Base-by-base conservation (phyloP, 2,113 vertebrate genomes). In the Xyliphius kryptos region DNA sequence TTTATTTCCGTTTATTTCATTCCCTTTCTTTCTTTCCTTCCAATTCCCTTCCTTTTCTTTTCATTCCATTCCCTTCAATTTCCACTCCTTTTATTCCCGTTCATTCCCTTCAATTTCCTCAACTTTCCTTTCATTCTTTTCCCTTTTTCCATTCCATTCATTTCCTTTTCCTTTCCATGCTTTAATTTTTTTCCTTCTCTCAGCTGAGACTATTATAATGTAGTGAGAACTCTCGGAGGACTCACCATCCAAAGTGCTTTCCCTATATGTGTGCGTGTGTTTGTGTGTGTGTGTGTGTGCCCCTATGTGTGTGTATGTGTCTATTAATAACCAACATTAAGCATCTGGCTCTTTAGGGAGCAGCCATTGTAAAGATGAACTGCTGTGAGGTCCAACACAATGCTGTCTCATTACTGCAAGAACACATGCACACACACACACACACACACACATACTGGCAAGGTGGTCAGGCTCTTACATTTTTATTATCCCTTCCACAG, bases 291-390 rank as follows among this genome's bases (percentile, higher is more conserved):
- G 26, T 61, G 48, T 46, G 37, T 41, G 20, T 48, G 36, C 32
- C 41, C 9, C 40, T 43, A 11, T 52, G 53, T 57, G 26, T 19
- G 52, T 13, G 38, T 65, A 40, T 40, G 14, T 69, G 58, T 70
- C 43, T 70, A 67, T 74, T 74, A 69, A 67, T 69, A 74, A 63
- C 70, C 61, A 44, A 22, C 70, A 73, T 68, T 65, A 68, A 56
- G 66, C 44, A 53, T 73, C 50, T 47, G 56, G 46, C 55, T 68
- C 71, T 65, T 50, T 65, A 47, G 71, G 51, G 66, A 68, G 51
- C 66, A 64, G 17, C 61, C 54, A 65, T 68, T 73, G 66, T 73
- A 50, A 69, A 73, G 66, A 73, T 73, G 51, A 73, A 73, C 56
- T 61, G 54, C 66, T 73, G 66, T 68, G 71, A 65, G 71, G 66